Percentiles rank a stretch among this genome's conserved stretches.
phyloP scores from a whole-genome alignment of 2,113 vertebrate genomes.

The Python bivittatus region DNA sequence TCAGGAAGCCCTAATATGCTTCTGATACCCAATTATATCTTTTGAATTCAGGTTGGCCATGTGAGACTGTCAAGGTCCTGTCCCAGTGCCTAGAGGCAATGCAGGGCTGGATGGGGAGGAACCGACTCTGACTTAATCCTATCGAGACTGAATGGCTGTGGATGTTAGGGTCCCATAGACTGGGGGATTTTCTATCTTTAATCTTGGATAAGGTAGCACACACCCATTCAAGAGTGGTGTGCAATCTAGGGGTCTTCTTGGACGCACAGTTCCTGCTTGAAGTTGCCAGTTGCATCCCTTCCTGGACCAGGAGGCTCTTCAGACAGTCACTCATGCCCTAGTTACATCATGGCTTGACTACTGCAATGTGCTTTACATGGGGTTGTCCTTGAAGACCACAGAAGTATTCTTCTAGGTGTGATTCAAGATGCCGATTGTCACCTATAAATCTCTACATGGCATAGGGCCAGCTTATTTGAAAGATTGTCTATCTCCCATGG shows the following conservation, averaged over 20 bases:
- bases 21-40: not conserved
- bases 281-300: not conserved
- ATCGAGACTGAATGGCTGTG: not conserved
- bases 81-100: not conserved
- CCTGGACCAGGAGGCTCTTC: not conserved
- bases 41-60: not conserved
- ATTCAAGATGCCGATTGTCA: not conserved
- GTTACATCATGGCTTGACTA: not conserved
- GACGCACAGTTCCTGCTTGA: not conserved
- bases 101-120: not conserved
- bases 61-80: not conserved
- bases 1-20: not conserved
- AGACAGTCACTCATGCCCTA: not conserved
- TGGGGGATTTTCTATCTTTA: not conserved
- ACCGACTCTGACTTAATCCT: not conserved
- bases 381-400: not conserved
- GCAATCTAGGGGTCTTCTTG: not conserved
- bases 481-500: not conserved
- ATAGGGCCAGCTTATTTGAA: not conserved
- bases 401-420: not conserved
- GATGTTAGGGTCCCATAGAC: not conserved
- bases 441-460: not conserved
- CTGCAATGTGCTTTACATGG: not conserved
- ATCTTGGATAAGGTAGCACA: not conserved
- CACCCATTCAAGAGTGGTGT: not conserved